Percentiles rank a stretch among this genome's conserved stretches.
phyloP scores from a whole-genome alignment of 2,113 vertebrate species.

The Illadopsis cleaveri region DNA sequence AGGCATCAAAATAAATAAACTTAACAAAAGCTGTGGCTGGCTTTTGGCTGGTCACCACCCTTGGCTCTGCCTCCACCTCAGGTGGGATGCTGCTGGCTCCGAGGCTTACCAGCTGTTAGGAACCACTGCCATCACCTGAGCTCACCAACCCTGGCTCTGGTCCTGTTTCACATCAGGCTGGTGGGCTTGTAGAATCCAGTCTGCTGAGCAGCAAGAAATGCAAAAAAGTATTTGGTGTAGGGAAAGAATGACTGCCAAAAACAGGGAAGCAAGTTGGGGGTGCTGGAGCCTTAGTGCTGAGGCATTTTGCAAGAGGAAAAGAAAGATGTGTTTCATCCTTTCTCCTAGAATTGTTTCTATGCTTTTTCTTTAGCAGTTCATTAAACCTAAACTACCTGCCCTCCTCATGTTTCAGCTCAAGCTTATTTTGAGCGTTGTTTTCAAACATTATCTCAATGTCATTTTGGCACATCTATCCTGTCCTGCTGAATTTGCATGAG shows the following conservation, averaged over 20 bases:
- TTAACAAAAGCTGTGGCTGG: not conserved
- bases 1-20: not conserved
- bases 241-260: not conserved
- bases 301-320: not conserved
- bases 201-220: not conserved
- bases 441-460: not conserved
- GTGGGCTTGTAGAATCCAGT: not conserved
- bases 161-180: not conserved
- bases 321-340: not conserved
- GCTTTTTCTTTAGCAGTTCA: not conserved
- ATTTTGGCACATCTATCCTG: not conserved
- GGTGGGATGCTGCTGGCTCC: not conserved
- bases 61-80: not conserved
- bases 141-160: not conserved
- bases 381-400: not conserved
- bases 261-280: rapidly evolving
- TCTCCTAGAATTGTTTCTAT: not conserved
- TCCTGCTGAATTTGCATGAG: not conserved
- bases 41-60: not conserved
- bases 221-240: not conserved
- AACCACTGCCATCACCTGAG: not conserved
- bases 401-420: not conserved
- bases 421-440: not conserved
- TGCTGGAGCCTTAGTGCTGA: not conserved
- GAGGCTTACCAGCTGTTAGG: not conserved